Evolutionary conservation across 2,888 invertebrate genomes (phyloP).

Genomic region (Limulus polyphemus): DNA sequence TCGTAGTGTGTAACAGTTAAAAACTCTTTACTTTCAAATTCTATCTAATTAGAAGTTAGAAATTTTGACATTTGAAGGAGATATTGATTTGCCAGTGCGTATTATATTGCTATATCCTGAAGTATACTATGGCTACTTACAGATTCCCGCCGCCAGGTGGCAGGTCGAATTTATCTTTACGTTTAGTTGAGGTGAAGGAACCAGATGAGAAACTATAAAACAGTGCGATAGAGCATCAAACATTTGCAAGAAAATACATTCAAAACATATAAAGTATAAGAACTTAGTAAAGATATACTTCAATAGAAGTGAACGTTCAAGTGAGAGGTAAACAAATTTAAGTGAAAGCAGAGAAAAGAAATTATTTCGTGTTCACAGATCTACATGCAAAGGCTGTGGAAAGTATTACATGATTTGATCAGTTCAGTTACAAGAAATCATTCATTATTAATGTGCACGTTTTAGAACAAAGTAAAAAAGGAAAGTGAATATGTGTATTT

Average conservation of each 20-base stretch:
- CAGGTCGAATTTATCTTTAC: slow-evolving; percentile 27
- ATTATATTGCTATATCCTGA: not conserved
- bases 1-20: too few species aligned
- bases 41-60: not conserved
- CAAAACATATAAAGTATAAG: not conserved
- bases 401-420: not conserved
- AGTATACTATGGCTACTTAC: slow-evolving; percentile 23
- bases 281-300: slow-evolving; percentile 4
- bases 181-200: slow-evolving; percentile 27
- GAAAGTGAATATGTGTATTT: too few species aligned
- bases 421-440: not conserved
- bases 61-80: not conserved
- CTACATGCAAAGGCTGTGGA: not conserved
- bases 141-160: slow-evolving; percentile 25
- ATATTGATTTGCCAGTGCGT: not conserved
- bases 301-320: not conserved
- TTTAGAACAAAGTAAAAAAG: too few species aligned
- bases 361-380: not conserved
- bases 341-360: not conserved
- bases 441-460: too few species aligned
- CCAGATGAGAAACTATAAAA: slow-evolving; percentile 25
- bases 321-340: slow-evolving; percentile 4
- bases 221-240: slow-evolving; percentile 4
- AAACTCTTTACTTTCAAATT: too few species aligned
- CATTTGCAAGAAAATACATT: too few species aligned